These are phyloP conservation scores for Luperina testacea DNA, from an alignment of 2,888 invertebrate genomes.

Conservation along the genomic window DNA sequence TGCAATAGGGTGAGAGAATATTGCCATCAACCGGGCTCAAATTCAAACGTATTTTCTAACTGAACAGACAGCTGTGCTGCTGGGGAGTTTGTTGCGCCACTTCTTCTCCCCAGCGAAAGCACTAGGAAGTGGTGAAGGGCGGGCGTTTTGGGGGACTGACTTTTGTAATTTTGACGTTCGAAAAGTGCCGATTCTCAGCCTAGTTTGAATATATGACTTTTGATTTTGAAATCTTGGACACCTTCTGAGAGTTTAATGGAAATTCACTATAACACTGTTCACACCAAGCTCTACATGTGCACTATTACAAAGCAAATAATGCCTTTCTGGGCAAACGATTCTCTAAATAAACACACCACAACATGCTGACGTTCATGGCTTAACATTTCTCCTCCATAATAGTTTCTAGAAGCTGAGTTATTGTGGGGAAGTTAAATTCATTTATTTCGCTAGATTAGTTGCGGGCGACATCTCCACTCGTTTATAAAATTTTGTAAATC, in stretches of 20 bases:
- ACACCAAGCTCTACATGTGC: neutral
- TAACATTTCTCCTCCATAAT: slow-evolving; percentile 41
- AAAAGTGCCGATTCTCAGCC: no score
- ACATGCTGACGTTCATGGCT: slow-evolving; percentile 13
- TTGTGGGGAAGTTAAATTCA: slow-evolving; percentile 63
- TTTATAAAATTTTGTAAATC: slow-evolving; percentile 79
- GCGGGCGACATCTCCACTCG: slow-evolving; percentile 69
- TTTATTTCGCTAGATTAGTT: slow-evolving; percentile 74
- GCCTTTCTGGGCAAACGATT: neutral
- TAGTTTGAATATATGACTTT: no score
- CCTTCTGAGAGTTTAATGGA: neutral
- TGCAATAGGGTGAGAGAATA: neutral
- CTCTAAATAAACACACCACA: neutral
- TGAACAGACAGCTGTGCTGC: no score
- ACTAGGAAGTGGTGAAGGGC: no score
- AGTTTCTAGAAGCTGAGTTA: slow-evolving; percentile 45
- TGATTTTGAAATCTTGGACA: no score
- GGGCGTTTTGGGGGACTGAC: no score
- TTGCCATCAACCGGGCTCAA: neutral
- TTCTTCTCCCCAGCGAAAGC: no score
- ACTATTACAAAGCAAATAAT: neutral
- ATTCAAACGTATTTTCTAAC: neutral
- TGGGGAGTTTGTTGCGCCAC: no score
- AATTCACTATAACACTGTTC: neutral
- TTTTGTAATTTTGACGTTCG: no score